These are phyloP conservation scores for Abrostola tripartita DNA, from an alignment of 2,888 invertebrate species.

Conservation along the genomic window DNA sequence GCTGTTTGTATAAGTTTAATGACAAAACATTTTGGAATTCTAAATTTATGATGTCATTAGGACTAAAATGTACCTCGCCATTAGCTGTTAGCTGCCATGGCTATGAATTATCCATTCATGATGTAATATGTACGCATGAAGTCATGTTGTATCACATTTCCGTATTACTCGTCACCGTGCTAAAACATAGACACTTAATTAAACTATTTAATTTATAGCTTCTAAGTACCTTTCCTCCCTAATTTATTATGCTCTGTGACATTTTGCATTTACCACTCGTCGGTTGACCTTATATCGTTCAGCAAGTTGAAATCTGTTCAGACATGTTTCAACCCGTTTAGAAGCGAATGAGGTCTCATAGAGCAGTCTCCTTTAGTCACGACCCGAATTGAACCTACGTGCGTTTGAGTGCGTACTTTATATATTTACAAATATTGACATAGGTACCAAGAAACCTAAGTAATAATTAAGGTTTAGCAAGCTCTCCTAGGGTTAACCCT, in stretches of 20 bases:
- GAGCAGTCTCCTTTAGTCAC: background rate
- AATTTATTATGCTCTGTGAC: slow-evolving; percentile 1
- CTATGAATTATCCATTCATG: slow-evolving; percentile 52
- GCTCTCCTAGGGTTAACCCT: too few relatives aligned
- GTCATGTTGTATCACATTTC: slow-evolving; percentile 46
- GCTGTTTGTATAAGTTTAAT: slow-evolving; percentile 19
- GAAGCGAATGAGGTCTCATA: slow-evolving; percentile 8
- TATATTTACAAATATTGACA: background rate
- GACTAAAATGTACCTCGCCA: slow-evolving; percentile 41
- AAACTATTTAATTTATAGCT: background rate
- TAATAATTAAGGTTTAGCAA: too few relatives aligned
- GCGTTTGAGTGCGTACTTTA: background rate
- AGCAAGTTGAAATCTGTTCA: slow-evolving; percentile 23
- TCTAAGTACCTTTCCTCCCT: background rate
- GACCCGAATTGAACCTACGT: background rate
- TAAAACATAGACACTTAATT: slow-evolving; percentile 13
- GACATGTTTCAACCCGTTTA: slow-evolving; percentile 46
- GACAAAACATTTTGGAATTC: slow-evolving; percentile 32
- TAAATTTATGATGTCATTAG: slow-evolving; percentile 42
- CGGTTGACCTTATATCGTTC: slow-evolving; percentile 15
- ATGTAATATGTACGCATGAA: slow-evolving; percentile 51
- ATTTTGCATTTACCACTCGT: slow-evolving; percentile 14
- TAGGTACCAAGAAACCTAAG: too few relatives aligned
- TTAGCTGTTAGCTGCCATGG: slow-evolving; percentile 25
- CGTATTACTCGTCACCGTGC: slow-evolving; percentile 31